Percentiles rank a stretch among this genome's conserved stretches.
Evolutionary conservation across 2,113 vertebrate species (phyloP).

Genomic region (Pygoscelis antarcticus): DNA sequence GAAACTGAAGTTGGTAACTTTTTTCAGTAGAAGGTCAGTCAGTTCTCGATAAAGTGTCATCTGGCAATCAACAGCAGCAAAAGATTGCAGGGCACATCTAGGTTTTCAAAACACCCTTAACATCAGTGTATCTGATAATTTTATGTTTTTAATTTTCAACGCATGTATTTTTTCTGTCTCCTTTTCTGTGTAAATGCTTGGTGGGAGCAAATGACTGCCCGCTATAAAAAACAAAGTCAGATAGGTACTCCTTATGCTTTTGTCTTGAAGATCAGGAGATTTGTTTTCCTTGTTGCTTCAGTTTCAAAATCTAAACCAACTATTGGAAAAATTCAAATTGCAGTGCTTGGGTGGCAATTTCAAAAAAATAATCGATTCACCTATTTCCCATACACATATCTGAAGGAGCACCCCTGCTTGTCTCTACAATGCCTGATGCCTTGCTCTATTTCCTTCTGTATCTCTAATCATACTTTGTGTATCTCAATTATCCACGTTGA

Average conservation of each 20-base stretch:
- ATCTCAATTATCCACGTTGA: background rate
- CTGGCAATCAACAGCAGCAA: background rate
- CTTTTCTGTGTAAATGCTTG: background rate
- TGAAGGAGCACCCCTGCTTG: background rate
- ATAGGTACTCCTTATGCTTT: background rate
- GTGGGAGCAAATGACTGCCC: background rate
- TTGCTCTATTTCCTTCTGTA: background rate
- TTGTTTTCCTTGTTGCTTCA: background rate
- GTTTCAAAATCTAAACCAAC: background rate
- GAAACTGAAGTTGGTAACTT: background rate
- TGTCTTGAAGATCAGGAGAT: background rate
- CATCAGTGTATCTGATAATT: background rate
- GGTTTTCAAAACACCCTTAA: background rate
- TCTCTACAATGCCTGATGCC: background rate
- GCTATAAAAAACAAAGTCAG: background rate
- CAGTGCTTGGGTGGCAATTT: background rate
- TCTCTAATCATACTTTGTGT: background rate
- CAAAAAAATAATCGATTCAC: accelerated
- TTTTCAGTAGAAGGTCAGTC: background rate
- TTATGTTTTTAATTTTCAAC: background rate
- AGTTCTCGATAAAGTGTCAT: background rate
- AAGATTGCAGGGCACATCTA: background rate
- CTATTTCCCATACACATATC: background rate
- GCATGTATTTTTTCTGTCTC: background rate
- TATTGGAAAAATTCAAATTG: background rate